Evolutionary conservation across 2,888 invertebrate species (phyloP).

Genomic region (Pediacus dermestoides): DNA sequence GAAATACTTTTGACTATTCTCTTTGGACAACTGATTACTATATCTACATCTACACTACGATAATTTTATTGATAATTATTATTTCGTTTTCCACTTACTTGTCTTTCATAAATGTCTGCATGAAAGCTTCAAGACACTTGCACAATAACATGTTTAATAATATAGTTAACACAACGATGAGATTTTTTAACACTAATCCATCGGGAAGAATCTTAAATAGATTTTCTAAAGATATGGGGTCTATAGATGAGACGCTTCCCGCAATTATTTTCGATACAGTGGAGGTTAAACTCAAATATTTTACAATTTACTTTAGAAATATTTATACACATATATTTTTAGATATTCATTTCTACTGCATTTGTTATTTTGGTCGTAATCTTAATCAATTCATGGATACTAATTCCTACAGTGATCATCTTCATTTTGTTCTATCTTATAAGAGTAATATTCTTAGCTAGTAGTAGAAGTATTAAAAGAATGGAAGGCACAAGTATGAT

Average conservation of each 20-base stretch:
- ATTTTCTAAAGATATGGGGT: constrained; percentile 65
- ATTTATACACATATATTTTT: too few species aligned
- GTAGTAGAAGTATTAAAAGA: constrained; percentile 68
- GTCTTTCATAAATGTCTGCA: constrained; percentile 53
- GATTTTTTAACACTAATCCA: constrained; percentile 65
- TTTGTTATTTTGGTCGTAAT: constrained; percentile 66
- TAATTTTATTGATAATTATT: constrained; percentile 40
- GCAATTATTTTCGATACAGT: constrained; percentile 50
- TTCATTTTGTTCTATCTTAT: constrained; percentile 61
- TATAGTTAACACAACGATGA: constrained; percentile 58
- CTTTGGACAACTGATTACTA: constrained; percentile 38
- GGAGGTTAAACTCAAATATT: too few species aligned
- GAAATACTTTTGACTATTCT: constrained; percentile 3
- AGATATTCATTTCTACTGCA: too few species aligned
- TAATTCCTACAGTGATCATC: constrained; percentile 62
- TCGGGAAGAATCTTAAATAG: constrained; percentile 60
- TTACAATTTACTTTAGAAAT: too few species aligned
- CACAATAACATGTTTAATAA: constrained; percentile 52
- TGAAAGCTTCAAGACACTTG: constrained; percentile 52
- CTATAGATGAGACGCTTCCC: constrained; percentile 52
- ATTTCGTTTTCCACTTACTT: constrained; percentile 47
- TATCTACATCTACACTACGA: constrained; percentile 38
- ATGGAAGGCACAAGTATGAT: constrained; percentile 64
- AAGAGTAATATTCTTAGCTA: constrained; percentile 63
- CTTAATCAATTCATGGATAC: constrained; percentile 65